Base-by-base conservation (phyloP, 2,888 invertebrate species). In the Abrostola tripartita region DNA sequence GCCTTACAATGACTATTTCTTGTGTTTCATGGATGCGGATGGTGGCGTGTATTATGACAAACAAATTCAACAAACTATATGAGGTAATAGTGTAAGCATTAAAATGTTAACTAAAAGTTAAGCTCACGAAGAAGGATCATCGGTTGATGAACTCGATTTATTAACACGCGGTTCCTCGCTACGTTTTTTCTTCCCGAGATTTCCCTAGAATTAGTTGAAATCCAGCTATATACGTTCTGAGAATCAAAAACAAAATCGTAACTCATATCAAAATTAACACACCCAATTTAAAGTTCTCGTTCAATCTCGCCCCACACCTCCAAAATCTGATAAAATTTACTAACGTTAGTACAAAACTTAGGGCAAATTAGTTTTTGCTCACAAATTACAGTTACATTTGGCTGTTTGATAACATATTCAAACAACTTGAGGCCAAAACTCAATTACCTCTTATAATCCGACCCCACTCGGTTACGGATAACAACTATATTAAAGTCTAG, bases 401-500 rank as follows among this genome's bases (percentile, higher is more conserved):
- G 67, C 44, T 60, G 73, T 72, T 73, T 79, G 68, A 78, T 78
- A 73, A 75, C 73, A 73, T 66, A 73, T 71, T 79, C 78, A 80
- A 75, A 78, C 76, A 71, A 75, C 49, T 80, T 69, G 52, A 61
- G 66, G 58, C 52, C 61, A 66, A 63, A 79, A 79, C 78, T 75
- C 78, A 67, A 79, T 79, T 79, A 79, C 62, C 72, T 78, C 67
- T 62, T 72, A 71, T 78, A 80, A 80, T 78, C 75, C 75, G 58
- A 78, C 75, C 78, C 72, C 64, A 76, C 68, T 72, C 57, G 42
- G 71, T 65, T 54, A 61, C 60, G 59, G 49, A 53, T 75, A 71
- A 80, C 67, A 69, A 65, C 67, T 63, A 64, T 74, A 64, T 72
- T 50, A 71, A 51, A 42, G 56, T 14, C 52, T 57, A 63, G 44